These are phyloP conservation scores for Paraplagusia blochii DNA, from an alignment of 2,113 vertebrate species.

Conservation along the genomic window DNA sequence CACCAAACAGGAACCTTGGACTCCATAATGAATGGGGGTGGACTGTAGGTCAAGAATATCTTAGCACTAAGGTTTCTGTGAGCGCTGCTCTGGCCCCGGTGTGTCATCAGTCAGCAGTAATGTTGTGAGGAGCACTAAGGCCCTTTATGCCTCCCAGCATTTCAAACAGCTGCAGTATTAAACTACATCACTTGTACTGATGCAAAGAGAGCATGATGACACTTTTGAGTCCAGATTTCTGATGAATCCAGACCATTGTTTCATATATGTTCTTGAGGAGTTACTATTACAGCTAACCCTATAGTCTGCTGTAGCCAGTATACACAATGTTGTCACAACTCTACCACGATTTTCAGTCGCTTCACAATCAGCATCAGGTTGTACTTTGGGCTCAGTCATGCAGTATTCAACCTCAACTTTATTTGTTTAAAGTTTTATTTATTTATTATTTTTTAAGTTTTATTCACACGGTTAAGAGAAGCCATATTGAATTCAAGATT, in stretches of 20 bases:
- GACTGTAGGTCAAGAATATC: slow-evolving; percentile 26
- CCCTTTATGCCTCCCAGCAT: slow-evolving; percentile 21
- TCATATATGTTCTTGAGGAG: not conserved
- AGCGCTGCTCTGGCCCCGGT: slow-evolving; percentile 22
- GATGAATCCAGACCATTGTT: slow-evolving; percentile 5
- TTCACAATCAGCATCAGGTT: too few species aligned
- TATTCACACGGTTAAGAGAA: too few species aligned
- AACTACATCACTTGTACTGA: slow-evolving; percentile 14
- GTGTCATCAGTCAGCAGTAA: slow-evolving; percentile 46
- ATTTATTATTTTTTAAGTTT: too few species aligned
- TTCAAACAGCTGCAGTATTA: slow-evolving; percentile 21
- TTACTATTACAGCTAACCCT: too few species aligned
- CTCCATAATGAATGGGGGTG: slow-evolving; percentile 1
- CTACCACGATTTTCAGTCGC: too few species aligned
- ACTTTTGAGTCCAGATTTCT: not conserved
- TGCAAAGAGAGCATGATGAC: slow-evolving; percentile 10
- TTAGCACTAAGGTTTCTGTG: slow-evolving; percentile 12
- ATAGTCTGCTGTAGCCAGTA: too few species aligned
- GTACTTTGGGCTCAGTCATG: too few species aligned
- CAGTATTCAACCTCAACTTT: too few species aligned
- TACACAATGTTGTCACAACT: too few species aligned
- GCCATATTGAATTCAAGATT: too few species aligned
- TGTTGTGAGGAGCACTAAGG: slow-evolving; percentile 18
- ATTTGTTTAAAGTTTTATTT: too few species aligned
- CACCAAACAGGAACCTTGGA: not conserved